Evolutionary conservation across 2,113 vertebrate species (phyloP).

Genomic region (Brachyhypopomus gauderio): DNA sequence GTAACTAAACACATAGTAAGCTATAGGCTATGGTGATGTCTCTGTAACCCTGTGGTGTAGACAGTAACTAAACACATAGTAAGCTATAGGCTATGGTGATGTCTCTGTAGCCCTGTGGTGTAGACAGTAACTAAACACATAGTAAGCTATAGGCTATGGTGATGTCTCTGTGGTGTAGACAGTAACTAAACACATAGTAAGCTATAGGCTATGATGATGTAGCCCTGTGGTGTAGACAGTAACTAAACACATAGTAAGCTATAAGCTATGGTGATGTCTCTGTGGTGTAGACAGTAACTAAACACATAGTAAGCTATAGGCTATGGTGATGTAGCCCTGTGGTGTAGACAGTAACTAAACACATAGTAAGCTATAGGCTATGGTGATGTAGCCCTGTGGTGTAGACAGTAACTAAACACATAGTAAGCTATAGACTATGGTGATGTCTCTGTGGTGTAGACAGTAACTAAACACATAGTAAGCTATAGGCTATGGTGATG

Average conservation of each 20-base stretch:
- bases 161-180: not conserved
- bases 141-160: not conserved
- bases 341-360: not conserved
- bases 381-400: not conserved
- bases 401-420: not conserved
- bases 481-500: not conserved
- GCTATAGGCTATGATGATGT: not conserved
- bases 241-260: not conserved
- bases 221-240: not conserved
- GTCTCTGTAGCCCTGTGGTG: not conserved
- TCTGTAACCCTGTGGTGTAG: too few species aligned
- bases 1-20: not conserved
- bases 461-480: not conserved
- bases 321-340: not conserved
- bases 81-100: not conserved
- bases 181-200: not conserved
- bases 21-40: not conserved
- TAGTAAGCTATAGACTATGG: not conserved
- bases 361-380: not conserved
- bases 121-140: not conserved
- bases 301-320: not conserved
- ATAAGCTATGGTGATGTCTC: not conserved
- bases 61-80: not conserved
- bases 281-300: not conserved
- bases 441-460: not conserved